These are phyloP conservation scores for Helicoverpa armigera DNA, from an alignment of 1,140 invertebrate species.

Conservation along the genomic window DNA sequence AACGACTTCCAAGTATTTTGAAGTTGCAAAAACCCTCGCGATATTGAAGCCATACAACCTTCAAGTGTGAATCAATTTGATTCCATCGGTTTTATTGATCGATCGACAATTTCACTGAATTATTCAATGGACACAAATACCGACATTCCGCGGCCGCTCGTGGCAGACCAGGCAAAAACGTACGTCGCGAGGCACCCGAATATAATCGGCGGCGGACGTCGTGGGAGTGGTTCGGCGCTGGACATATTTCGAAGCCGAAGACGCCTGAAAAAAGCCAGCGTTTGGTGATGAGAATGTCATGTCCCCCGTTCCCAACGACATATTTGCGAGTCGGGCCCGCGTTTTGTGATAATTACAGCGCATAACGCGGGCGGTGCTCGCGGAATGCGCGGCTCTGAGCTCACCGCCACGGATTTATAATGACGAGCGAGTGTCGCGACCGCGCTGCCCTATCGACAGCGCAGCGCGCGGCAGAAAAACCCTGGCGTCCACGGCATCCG, in stretches of 20 bases:
- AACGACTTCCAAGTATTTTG: constrained; percentile 80
- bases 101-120: constrained; percentile 84
- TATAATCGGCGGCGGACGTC: constrained; percentile 69
- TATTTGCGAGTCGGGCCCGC: constrained; percentile 83
- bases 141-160: constrained; percentile 76
- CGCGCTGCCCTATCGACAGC: constrained; percentile 75
- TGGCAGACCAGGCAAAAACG: constrained; percentile 72
- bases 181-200: constrained; percentile 64
- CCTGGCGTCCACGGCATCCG: constrained; percentile 69
- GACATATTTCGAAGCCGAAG: constrained; percentile 71
- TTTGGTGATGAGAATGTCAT: constrained; percentile 86
- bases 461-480: constrained; percentile 71
- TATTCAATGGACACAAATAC: constrained; percentile 84
- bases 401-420: constrained; percentile 83
- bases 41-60: constrained; percentile 78
- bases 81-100: constrained; percentile 85
- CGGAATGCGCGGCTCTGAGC: constrained; percentile 81
- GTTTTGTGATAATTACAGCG: constrained; percentile 85
- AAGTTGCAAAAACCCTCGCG: constrained; percentile 75
- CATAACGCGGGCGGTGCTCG: constrained; percentile 80
- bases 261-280: constrained; percentile 76
- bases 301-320: constrained; percentile 84
- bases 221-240: constrained; percentile 73
- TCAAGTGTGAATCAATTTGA: constrained; percentile 85
- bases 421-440: constrained; percentile 80